Evolutionary conservation across 2,888 invertebrate genomes (phyloP), one percentile per base, ranked within the genome.

Genomic region (Troilus luridus): DNA sequence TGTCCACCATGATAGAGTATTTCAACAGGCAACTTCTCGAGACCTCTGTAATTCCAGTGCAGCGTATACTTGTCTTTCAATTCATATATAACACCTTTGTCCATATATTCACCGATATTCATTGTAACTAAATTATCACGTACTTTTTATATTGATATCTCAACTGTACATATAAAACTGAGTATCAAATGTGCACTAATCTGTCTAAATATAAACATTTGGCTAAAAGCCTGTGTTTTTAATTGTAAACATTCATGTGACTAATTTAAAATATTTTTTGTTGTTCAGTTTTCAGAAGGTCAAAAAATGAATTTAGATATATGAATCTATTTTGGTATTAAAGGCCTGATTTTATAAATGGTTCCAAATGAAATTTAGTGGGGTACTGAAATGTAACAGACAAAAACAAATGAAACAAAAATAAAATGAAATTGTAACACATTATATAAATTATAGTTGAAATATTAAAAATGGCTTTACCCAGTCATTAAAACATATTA

Each of bases 71-170:
- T 92, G 81, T 54, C 91, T 91, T 89, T 94, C 85, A 92, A 77
- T 62, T 92, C 92, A n/a, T 93, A 24, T 94, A 94, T 91, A 88
- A 92, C 88, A 67, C 91, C 91, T 62, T 91, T 88, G 91, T 91
- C 90, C 90, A 90, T 77, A 77, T 72, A 90, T 24, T 90, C 77
- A 27, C 27, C 88, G 60, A 88, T 90, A 77, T 90, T 90, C 90
- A 90, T 90, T 54, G 72, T 62, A 54, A 64, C 56, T 58, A 90
- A 58, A 56, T 67, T 54, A 56, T 90, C 77, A 77, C 41, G 41
- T 58, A 90, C 56, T 58, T 56, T 90, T 90, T 72, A 72, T 85
- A 85, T 85, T 85, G 85, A 85, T 85, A 85, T 10, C 56, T n/a
- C 85, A 85, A 85, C 85, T 90, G 72, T 72, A 90, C 67, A 77